These are phyloP conservation scores for Opisthocomus hoazin DNA, from an alignment of 2,113 vertebrate genomes.

Conservation along the genomic window DNA sequence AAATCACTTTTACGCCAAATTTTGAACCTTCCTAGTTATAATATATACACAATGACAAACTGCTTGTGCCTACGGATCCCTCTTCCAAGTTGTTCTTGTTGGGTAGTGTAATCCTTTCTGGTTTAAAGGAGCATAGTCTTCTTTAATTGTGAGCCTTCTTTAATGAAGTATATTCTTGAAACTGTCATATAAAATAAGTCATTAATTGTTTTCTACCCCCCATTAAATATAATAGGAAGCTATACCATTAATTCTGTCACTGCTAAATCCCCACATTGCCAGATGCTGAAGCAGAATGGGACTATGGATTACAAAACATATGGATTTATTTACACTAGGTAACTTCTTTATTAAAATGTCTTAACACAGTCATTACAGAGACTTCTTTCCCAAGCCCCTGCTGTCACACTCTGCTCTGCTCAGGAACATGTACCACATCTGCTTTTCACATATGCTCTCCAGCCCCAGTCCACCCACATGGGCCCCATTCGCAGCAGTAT, in stretches of 20 bases:
- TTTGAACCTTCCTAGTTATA: background rate
- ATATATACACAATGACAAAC: background rate
- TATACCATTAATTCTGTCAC: constrained; percentile 41
- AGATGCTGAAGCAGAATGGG: constrained; percentile 57
- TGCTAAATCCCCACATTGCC: constrained; percentile 43
- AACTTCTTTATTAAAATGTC: constrained; percentile 73
- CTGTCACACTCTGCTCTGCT: constrained; percentile 51
- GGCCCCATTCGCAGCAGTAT: background rate
- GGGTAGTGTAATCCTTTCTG: constrained; percentile 7
- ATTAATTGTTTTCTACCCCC: constrained; percentile 45
- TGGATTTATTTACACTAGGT: constrained; percentile 72
- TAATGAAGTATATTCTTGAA: constrained; percentile 38
- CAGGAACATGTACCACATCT: constrained; percentile 60
- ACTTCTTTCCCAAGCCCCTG: constrained; percentile 68
- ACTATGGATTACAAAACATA: constrained; percentile 63
- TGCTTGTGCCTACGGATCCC: background rate
- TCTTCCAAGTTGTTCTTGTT: background rate
- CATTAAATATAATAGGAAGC: constrained; percentile 49
- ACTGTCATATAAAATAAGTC: constrained; percentile 50
- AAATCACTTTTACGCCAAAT: background rate
- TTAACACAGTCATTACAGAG: constrained; percentile 66
- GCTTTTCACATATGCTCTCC: constrained; percentile 64
- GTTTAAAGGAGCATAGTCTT: constrained; percentile 13
- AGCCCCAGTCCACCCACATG: constrained; percentile 22
- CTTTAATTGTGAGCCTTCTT: constrained; percentile 27